Evolutionary conservation across 2,113 vertebrate genomes (phyloP).

Genomic region (Callorhinus ursinus): DNA sequence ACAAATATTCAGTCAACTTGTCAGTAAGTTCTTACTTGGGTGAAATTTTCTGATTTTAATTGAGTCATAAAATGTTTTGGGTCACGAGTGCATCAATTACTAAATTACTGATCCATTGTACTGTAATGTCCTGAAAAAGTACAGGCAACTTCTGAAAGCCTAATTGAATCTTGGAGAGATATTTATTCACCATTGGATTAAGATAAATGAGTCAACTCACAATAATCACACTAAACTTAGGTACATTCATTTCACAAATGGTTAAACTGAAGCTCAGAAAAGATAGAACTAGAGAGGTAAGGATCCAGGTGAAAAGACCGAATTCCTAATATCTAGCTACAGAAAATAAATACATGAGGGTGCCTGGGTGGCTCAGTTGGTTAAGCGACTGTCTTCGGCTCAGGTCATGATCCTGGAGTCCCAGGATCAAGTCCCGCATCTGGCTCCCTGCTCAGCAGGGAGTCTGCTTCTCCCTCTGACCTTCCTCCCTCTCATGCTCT

Average conservation of each 20-base stretch:
- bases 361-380: no score
- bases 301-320: background rate
- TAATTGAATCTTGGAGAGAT: slow-evolving; percentile 32
- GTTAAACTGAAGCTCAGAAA: background rate
- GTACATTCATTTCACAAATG: slow-evolving; percentile 47
- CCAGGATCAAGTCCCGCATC: no score
- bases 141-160: background rate
- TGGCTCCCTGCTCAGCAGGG: no score
- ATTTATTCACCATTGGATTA: slow-evolving; percentile 1
- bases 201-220: slow-evolving; percentile 5
- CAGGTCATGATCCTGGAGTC: no score
- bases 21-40: background rate
- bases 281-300: background rate
- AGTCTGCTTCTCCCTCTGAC: no score
- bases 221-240: background rate
- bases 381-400: no score
- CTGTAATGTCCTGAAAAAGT: background rate
- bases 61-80: slow-evolving; percentile 23
- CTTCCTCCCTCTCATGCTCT: no score
- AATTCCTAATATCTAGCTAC: background rate
- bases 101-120: slow-evolving; percentile 21
- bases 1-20: background rate
- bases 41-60: background rate
- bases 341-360: background rate
- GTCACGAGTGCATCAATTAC: background rate